Percentiles rank a stretch among this genome's conserved stretches.
Evolutionary conservation across 23 tunicate genomes (phyloP).

Genomic region (Styela plicata): DNA sequence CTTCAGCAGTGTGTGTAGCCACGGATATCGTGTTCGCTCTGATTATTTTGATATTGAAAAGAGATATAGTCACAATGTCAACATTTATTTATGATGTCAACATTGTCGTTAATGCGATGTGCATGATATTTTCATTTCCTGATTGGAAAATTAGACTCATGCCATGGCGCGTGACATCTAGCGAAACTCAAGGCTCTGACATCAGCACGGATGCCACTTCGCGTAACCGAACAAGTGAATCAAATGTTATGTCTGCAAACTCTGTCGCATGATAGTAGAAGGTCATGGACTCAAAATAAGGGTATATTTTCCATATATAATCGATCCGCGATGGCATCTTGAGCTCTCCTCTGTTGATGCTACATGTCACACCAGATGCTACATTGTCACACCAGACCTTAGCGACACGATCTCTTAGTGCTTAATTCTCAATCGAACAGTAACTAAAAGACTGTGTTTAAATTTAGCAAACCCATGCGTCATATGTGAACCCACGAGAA

Average conservation of each 20-base stretch:
- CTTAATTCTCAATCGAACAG: too few relatives aligned
- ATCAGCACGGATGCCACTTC: neutral
- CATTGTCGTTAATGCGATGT: constrained; percentile 20
- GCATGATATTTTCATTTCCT: constrained; percentile 21
- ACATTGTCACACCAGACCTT: too few relatives aligned
- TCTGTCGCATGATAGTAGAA: neutral
- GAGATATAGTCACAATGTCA: constrained; percentile 25
- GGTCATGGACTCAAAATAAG: too few relatives aligned
- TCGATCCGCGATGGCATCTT: too few relatives aligned
- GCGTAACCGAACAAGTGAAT: neutral
- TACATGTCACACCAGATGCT: too few relatives aligned
- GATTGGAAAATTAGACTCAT: constrained; percentile 29
- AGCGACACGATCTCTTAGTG: too few relatives aligned
- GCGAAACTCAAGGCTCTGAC: neutral
- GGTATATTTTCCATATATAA: too few relatives aligned
- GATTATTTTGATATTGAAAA: neutral
- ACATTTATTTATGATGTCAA: constrained; percentile 26
- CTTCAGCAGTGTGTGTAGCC: neutral
- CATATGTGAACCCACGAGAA: too few relatives aligned
- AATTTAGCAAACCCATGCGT: too few relatives aligned
- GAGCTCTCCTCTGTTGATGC: too few relatives aligned
- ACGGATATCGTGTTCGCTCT: constrained; percentile 12
- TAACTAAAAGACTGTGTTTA: too few relatives aligned
- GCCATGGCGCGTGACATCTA: constrained; percentile 12
- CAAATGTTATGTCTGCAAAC: neutral